Evolutionary conservation across 1,140 invertebrate genomes (phyloP).

Genomic region (Brachionus angularis): DNA sequence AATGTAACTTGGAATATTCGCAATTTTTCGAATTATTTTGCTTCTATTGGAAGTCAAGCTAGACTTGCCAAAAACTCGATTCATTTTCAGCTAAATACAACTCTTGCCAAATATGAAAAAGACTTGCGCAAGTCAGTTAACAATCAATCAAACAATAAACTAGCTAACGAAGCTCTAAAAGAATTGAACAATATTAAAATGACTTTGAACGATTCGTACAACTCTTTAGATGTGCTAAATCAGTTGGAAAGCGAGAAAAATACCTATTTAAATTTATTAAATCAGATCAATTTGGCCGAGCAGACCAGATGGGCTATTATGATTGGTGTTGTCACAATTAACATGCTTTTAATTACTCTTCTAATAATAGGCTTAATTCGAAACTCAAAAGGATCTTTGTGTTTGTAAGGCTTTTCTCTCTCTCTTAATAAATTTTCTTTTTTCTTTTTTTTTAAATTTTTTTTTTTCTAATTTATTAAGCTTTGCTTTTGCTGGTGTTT

Average conservation of each 20-base stretch:
- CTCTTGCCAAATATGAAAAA: constrained; percentile 13
- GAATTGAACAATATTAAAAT: background rate
- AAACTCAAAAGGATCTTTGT: constrained; percentile 33
- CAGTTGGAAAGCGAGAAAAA: constrained; percentile 23
- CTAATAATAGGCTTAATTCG: constrained; percentile 23
- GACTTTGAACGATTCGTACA: constrained; percentile 4
- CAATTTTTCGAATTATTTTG: constrained; percentile 30
- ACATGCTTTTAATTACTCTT: constrained; percentile 32
- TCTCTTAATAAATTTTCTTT: background rate
- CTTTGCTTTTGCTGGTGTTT: constrained; percentile 37
- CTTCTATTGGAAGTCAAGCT: background rate
- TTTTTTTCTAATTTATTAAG: background rate
- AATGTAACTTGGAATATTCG: constrained; percentile 5
- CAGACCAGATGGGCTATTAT: constrained; percentile 41
- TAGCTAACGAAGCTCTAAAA: background rate
- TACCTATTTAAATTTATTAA: constrained; percentile 1
- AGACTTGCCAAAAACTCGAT: background rate
- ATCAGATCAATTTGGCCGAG: background rate
- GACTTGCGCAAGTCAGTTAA: constrained; percentile 7
- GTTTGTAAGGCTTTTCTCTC: too few relatives aligned
- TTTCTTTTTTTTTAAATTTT: background rate
- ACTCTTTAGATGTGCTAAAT: background rate
- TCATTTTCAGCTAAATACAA: background rate
- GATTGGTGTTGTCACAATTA: constrained; percentile 36
- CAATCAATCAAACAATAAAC: background rate